Conservation (phyloP, 2,113 vertebrate genomes). For the Hippopotamus amphibius region DNA sequence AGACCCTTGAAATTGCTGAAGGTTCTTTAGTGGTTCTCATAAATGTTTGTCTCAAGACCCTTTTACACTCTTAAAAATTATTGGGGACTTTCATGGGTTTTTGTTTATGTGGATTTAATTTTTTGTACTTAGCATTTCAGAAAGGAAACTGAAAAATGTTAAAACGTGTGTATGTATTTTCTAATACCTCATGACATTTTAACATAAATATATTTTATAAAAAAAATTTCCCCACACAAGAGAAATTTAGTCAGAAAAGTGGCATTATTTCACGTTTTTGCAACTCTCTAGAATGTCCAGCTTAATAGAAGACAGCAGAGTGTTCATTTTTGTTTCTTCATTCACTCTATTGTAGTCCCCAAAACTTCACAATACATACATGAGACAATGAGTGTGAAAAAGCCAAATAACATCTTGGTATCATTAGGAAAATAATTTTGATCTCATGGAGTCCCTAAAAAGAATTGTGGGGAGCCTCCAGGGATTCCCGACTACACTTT, state of each 20-base stretch:
- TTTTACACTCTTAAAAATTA: constrained; percentile 35
- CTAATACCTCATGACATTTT: background rate
- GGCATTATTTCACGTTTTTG: constrained; percentile 25
- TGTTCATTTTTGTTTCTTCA: background rate
- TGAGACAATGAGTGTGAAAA: background rate
- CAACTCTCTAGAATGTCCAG: constrained; percentile 22
- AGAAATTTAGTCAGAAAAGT: constrained; percentile 16
- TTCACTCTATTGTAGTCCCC: background rate
- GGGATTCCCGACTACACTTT: background rate
- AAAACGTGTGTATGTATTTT: constrained; percentile 34
- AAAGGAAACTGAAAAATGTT: background rate
- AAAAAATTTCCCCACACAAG: constrained; percentile 23
- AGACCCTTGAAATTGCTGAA: background rate
- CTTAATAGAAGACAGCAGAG: constrained; percentile 7
- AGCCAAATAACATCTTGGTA: background rate
- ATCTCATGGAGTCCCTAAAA: background rate
- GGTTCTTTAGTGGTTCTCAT: background rate
- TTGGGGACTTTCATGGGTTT: background rate
- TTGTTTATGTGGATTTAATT: background rate
- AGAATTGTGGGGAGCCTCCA: background rate
- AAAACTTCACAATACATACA: background rate
- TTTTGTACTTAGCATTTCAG: constrained; percentile 8
- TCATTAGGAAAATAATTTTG: background rate
- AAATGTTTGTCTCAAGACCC: background rate
- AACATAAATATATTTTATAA: constrained; percentile 11